Evolutionary conservation across 1,140 invertebrate species (phyloP), one percentile per base, ranked within the genome.

Genomic region (Cardiocondyla obscurior): DNA sequence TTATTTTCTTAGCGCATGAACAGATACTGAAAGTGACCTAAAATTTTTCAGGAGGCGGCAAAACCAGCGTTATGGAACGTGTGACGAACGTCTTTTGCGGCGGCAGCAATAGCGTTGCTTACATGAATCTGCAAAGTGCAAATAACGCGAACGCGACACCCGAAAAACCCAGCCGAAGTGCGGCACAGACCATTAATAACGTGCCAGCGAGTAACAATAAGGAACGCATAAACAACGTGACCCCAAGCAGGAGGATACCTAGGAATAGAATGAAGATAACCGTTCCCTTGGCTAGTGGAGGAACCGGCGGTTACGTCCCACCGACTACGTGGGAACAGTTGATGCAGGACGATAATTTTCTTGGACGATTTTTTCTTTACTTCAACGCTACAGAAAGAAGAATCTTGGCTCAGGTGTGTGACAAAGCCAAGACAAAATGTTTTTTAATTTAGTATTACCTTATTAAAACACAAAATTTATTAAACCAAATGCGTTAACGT

Each of bases 21-120:
- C 1, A n/a, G 4, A 42, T 42, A 19, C 44, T 44, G 1, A 46
- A 64, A 76, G 16, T 51, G 19, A 19, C 1, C 2, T 42, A 10
- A n/a, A 22, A 30, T 85, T 36, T 86, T 86, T 53, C 79, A 93
- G 93, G 93, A 44, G 87, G 92, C 93, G 93, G 91, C 76, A 95
- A 96, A 89, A 95, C 95, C 16, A 96, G 96, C 88, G 97, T 97
- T 73, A 97, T 97, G 95, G 97, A 98, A 93, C 95, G 97, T 72
- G 97, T 97, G 36, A 97, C 97, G 30, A 97, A 96, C 90, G 97
- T 97, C 10, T 95, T 98, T 49, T 97, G 97, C 91, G 97, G 97
- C 1, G 95, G 95, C 46, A 95, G 95, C 46, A 94, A 94, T 82
- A 92, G 93, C 49, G 93, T 93, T 6, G 92, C 92, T 81, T 94